Evolutionary conservation across 1,140 invertebrate species (phyloP), one percentile per base, ranked within the genome.

Genomic region (Littorina saxatilis): DNA sequence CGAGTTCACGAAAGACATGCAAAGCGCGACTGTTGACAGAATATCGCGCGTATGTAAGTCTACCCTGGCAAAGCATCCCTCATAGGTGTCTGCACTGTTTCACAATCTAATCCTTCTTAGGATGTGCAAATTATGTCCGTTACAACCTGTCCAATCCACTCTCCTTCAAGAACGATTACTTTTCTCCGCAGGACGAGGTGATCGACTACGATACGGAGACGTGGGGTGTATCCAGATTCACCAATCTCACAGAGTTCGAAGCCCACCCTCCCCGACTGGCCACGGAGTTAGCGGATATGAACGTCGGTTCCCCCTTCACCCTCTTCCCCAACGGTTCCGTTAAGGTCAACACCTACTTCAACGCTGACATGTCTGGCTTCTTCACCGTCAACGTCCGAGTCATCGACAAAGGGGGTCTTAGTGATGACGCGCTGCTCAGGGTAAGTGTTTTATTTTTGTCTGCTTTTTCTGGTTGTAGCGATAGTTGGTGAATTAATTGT

Each of bases 281-380:
- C 32, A 43, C 84, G 50, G 80, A 85, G 17, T 27, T 96, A 52
- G 68, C 40, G 92, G 97, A 96, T 2, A 92, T 98, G 82, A 96
- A 97, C 73, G 95, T 96, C 85, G 94, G 97, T 75, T 94, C 95
- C 3, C 96, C 97, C 0, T 99, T 99, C 92, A 89, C 97, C 0
- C 94, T 99, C 0, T 95, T 98, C 72, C 76, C 79, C 40, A 88
- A 96, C 13, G 98, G 98, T 1, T 95, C 95, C 1, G 94, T 99
- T 4, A 95, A 95, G 72, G 93, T 99, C 0, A 98, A 98, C 92
- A 99, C 98, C 90, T 97, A 98, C 93, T 98, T 98, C 27, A 97
- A 98, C 89, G 96, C 96, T 87, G 96, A 96, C 75, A 98, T 99
- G 98, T 98, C 98, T 91, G 98, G 98, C 74, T 98, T 98, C 91